Evolutionary conservation across 2,113 vertebrate species (phyloP).

Genomic region (Tachycineta bicolor): DNA sequence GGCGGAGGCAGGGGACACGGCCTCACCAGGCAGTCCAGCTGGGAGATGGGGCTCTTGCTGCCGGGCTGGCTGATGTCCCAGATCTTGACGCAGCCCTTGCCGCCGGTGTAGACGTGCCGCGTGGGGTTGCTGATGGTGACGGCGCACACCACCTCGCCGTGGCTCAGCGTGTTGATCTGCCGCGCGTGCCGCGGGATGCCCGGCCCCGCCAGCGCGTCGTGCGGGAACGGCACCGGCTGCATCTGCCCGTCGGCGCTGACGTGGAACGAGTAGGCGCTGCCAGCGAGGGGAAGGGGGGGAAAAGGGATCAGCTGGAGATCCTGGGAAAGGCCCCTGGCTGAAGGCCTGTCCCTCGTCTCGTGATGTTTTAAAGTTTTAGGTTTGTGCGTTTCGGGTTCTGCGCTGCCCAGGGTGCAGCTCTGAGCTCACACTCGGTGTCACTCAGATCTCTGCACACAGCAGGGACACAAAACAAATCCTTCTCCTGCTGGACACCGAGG

Average conservation of each 20-base stretch:
- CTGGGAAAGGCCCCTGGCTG: no score
- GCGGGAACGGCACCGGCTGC: conserved; percentile 96
- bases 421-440: no score
- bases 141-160: conserved; percentile 93
- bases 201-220: conserved; percentile 91
- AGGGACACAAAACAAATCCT: no score
- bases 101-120: conserved; percentile 92
- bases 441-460: no score
- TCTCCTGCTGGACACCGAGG: no score
- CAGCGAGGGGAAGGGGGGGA: no score
- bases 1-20: fast-evolving
- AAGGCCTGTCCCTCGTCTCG: no score
- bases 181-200: conserved; percentile 94
- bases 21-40: conserved; percentile 93
- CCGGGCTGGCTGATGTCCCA: conserved; percentile 98
- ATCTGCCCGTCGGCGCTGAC: conserved; percentile 96
- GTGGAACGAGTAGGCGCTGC: conserved; percentile 94
- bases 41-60: conserved; percentile 96
- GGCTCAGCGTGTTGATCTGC: conserved; percentile 95
- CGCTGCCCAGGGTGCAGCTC: no score
- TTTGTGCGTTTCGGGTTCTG: no score
- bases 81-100: conserved; percentile 97
- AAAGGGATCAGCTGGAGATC: no score
- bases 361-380: no score
- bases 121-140: conserved; percentile 98